Evolutionary conservation across 2,113 vertebrate species (phyloP).

Genomic region (Cygnus atratus): DNA sequence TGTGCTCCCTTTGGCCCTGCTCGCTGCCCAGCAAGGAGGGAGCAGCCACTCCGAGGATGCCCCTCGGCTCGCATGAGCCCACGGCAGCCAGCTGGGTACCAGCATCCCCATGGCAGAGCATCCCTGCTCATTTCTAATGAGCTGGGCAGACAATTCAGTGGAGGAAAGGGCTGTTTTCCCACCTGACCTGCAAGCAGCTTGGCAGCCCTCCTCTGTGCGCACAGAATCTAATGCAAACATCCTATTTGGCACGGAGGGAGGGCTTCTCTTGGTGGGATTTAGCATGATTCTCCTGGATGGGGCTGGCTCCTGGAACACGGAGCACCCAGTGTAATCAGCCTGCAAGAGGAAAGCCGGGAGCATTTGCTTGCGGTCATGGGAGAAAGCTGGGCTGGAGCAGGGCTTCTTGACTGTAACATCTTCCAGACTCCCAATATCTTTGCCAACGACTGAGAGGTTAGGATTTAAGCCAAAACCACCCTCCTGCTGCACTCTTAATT

Average conservation of each 20-base stretch:
- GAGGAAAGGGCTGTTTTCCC: background rate
- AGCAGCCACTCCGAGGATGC: background rate
- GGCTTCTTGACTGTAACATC: background rate
- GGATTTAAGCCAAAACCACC: background rate
- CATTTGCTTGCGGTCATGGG: background rate
- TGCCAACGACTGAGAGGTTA: accelerated
- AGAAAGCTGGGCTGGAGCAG: background rate
- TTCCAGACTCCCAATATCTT: accelerated
- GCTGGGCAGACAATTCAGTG: background rate
- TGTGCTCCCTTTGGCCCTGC: background rate
- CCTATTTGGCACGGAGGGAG: background rate
- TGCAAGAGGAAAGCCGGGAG: background rate
- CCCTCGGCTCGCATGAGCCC: background rate
- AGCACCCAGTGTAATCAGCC: background rate
- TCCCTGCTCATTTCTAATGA: accelerated
- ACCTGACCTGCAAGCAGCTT: background rate
- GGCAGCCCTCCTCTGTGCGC: background rate
- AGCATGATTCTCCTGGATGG: accelerated
- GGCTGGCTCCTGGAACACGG: accelerated
- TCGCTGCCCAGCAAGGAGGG: background rate
- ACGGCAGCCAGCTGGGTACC: background rate
- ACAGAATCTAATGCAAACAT: accelerated
- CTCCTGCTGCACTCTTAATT: background rate
- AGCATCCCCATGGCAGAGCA: accelerated
- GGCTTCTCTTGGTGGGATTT: background rate